Evolutionary conservation across 2,113 vertebrate genomes (phyloP), one percentile per base, ranked within the genome.

Genomic region (Baryphthengus martii): DNA sequence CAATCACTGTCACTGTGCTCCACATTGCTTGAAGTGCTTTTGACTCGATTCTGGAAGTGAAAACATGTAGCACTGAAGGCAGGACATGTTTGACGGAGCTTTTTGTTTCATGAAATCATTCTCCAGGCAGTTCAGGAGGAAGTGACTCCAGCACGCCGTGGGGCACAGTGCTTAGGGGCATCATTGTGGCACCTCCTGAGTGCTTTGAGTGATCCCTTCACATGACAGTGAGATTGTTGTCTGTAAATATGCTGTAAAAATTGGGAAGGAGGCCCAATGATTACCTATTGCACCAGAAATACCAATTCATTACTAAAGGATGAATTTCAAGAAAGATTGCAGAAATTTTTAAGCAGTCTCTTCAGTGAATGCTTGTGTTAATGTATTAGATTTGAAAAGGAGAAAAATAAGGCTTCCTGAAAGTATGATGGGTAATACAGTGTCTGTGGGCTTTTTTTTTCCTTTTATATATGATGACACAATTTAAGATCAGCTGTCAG

Each of bases 401-500:
- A 37, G 67, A 71, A 35, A 70, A 70, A 9, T 85, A 39, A 9
- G 89, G 52, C 62, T 79, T 88, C 66, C 42, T 94, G 76, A 71
- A 89, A 93, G 33, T 58, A 70, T 62, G 59, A 85, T 35, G 53
- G 35, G 17, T 88, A 85, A 59, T 93, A n/a, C 1, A 74, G 24
- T 58, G 61, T 93, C 53, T 90, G 55, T 65, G 31, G 17, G 52
- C 45, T 75, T 73, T 91, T 87, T 85, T 61, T 67, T 80, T 33
- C 3, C 12, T 90, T 94, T 95, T 96, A 39, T 95, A 82, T 88
- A 55, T 80, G 96, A 91, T 96, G 93, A 89, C 61, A 88, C 76
- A 85, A 11, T 95, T 96, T 96, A 96, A 85, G 92, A 96, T 93
- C 70, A 79, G 68, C 89, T 97, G 95, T 97, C 95, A 91, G 85